Conservation (phyloP, 2,113 vertebrate genomes). For the Chamaetylas fuelleborni region DNA sequence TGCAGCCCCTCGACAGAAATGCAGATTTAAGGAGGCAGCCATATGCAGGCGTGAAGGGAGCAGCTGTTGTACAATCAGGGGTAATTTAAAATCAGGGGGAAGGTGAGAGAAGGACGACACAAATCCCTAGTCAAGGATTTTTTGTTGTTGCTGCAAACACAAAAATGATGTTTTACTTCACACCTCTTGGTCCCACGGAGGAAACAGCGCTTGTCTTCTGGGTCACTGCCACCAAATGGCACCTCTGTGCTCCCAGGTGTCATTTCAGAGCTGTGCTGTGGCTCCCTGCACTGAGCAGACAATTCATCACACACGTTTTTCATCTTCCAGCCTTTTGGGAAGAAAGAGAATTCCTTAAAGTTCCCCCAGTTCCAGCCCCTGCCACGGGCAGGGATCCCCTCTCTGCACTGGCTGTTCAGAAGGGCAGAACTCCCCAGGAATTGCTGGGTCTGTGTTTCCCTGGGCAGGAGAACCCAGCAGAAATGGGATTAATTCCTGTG, state of each 20-base stretch:
- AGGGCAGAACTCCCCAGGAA: not conserved
- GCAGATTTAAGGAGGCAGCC: constrained; percentile 57
- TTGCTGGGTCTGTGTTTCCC: not conserved
- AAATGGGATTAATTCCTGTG: not conserved
- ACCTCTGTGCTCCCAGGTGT: not conserved
- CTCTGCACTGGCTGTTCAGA: not conserved
- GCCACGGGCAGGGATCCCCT: not conserved
- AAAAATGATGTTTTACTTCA: constrained; percentile 9
- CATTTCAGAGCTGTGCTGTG: not conserved
- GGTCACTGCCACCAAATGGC: constrained; percentile 12
- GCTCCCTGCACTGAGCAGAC: not conserved
- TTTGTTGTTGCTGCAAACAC: not conserved
- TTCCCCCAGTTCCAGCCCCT: fast-evolving
- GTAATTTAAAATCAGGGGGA: constrained; percentile 62
- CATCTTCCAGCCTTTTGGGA: not conserved
- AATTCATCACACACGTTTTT: not conserved
- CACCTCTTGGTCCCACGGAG: not conserved
- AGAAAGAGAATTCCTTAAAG: not conserved
- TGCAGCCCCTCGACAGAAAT: constrained; percentile 54
- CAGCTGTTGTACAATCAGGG: constrained; percentile 64
- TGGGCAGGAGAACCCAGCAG: not conserved
- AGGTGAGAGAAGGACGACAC: constrained; percentile 62
- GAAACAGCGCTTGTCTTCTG: not conserved
- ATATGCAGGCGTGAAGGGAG: constrained; percentile 58
- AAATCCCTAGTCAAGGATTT: not conserved